These are phyloP conservation scores for Miniopterus natalensis DNA, from an alignment of 2,113 vertebrate species.

Conservation along the genomic window DNA sequence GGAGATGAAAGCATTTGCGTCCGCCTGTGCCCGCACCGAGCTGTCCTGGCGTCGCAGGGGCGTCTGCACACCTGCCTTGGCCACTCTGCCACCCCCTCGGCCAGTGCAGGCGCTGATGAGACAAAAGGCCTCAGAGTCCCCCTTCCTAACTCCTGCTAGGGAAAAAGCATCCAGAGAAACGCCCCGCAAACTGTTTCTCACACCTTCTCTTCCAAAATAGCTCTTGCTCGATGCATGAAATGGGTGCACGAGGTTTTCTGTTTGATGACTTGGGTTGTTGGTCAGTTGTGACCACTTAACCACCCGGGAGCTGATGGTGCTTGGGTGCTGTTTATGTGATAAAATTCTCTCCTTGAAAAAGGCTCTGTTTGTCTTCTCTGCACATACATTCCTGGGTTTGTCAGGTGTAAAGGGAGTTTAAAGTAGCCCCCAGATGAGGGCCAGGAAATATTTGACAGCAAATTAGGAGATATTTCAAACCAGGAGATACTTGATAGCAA, in stretches of 20 bases:
- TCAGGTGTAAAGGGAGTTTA: background rate
- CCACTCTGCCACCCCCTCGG: background rate
- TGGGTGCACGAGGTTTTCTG: rapidly evolving
- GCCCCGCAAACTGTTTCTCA: background rate
- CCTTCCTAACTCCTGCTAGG: background rate
- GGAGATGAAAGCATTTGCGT: too few species aligned
- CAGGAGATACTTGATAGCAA: background rate
- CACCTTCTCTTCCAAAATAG: background rate
- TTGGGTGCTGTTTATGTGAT: too few species aligned
- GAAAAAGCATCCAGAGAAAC: background rate
- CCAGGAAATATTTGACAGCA: too few species aligned
- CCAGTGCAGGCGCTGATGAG: background rate
- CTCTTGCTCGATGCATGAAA: background rate
- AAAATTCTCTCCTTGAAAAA: background rate
- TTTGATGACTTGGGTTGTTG: background rate
- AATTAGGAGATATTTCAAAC: too few species aligned
- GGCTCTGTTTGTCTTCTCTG: background rate
- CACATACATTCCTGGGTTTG: background rate
- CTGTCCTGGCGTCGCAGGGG: background rate
- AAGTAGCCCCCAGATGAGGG: background rate
- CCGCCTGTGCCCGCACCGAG: rapidly evolving
- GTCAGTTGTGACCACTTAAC: background rate
- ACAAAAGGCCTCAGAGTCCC: background rate
- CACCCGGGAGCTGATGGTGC: background rate
- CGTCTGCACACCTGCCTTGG: background rate